phyloP scores from a whole-genome alignment of 1,140 invertebrate genomes.

The Idris sp. region DNA sequence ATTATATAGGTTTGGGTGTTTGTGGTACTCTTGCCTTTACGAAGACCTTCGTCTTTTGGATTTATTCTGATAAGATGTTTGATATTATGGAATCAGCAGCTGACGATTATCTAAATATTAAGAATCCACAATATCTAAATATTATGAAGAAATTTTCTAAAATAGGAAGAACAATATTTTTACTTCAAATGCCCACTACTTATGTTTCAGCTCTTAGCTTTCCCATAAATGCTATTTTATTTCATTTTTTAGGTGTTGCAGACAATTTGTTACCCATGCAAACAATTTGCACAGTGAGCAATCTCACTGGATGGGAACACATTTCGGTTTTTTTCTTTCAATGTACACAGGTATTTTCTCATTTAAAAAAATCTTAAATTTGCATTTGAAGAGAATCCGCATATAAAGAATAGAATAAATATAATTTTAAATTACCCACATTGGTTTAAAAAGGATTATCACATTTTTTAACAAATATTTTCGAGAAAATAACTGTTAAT shows the following conservation, averaged over 20 bases:
- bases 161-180: constrained; percentile 25
- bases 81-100: constrained; percentile 17
- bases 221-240: constrained; percentile 2
- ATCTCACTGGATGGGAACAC: constrained; percentile 31
- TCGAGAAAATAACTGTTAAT: no score
- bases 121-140: constrained; percentile 2
- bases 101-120: constrained; percentile 7
- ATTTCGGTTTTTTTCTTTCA: constrained; percentile 4
- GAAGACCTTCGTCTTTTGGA: constrained; percentile 20
- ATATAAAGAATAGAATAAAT: no score
- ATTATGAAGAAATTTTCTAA: constrained; percentile 30
- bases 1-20: constrained; percentile 43
- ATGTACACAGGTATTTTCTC: constrained; percentile 19
- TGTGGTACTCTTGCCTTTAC: constrained; percentile 21
- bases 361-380: no score
- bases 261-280: constrained; percentile 37
- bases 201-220: constrained; percentile 35
- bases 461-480: no score
- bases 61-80: constrained; percentile 9
- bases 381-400: no score
- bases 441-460: no score
- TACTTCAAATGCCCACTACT: constrained; percentile 30
- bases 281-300: constrained; percentile 36
- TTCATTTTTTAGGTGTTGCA: constrained; percentile 4
- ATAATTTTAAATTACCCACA: no score